These are phyloP conservation scores for Loripinus fragilis DNA, from an alignment of 2,888 invertebrate genomes.

Conservation along the genomic window DNA sequence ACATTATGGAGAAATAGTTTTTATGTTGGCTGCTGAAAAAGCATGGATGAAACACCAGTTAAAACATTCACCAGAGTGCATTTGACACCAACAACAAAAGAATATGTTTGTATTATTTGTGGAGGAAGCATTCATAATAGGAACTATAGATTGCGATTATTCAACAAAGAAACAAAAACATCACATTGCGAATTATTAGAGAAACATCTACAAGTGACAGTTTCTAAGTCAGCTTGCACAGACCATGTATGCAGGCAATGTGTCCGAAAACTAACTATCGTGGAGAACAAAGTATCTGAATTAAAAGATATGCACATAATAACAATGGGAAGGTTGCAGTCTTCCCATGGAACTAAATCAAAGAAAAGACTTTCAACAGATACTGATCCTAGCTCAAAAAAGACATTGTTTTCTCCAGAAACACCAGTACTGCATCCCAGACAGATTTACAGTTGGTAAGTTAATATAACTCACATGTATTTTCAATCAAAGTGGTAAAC, in stretches of 20 bases:
- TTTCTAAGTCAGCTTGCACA: background rate
- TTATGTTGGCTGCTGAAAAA: background rate
- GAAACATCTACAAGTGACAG: background rate
- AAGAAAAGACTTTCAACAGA: background rate
- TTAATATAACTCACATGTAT: too few species aligned
- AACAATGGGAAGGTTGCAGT: background rate
- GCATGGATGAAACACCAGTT: background rate
- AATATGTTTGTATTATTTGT: constrained; percentile 5
- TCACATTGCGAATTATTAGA: background rate
- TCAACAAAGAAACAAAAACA: constrained; percentile 3
- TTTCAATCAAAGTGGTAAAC: too few species aligned
- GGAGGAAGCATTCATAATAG: background rate
- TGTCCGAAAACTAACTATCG: background rate
- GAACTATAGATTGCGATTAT: background rate
- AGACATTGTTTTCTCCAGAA: background rate
- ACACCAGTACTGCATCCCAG: background rate
- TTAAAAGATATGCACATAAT: background rate
- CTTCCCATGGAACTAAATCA: background rate
- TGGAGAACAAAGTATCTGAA: constrained; percentile 1
- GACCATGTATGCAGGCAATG: constrained; percentile 9
- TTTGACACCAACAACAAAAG: background rate
- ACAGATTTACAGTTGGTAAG: background rate
- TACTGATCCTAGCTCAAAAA: background rate
- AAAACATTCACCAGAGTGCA: constrained; percentile 2
- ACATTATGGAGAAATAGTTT: background rate